Evolutionary conservation across 2,888 invertebrate genomes (phyloP).

Genomic region (Gerosis bhagava): DNA sequence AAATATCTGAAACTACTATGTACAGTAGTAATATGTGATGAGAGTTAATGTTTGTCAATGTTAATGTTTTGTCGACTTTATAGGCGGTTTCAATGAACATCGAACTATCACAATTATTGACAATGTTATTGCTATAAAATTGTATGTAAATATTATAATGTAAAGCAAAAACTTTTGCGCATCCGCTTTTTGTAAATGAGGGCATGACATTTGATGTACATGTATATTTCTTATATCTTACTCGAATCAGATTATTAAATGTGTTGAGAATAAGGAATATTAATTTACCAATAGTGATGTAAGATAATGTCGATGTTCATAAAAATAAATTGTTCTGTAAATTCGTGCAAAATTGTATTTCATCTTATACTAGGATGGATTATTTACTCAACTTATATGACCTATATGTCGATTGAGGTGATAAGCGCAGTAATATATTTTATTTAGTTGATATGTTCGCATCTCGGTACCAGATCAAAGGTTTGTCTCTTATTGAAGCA

Average conservation of each 20-base stretch:
- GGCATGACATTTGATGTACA: slow-evolving; percentile 16
- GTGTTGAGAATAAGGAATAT: slow-evolving; percentile 7
- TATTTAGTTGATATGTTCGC: too few relatives aligned
- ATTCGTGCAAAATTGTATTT: too few relatives aligned
- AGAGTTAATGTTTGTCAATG: slow-evolving; percentile 6
- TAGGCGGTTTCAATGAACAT: slow-evolving; percentile 22
- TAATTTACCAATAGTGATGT: slow-evolving; percentile 15
- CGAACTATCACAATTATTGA: slow-evolving; percentile 14
- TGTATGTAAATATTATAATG: slow-evolving; percentile 19
- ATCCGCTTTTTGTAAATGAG: slow-evolving; percentile 19
- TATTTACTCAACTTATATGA: too few relatives aligned
- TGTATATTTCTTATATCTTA: slow-evolving; percentile 20
- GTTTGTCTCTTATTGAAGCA: too few relatives aligned
- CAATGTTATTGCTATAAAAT: slow-evolving; percentile 11
- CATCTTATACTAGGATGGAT: too few relatives aligned
- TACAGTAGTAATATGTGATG: slow-evolving; percentile 6
- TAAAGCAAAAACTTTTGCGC: slow-evolving; percentile 14
- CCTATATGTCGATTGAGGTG: too few relatives aligned
- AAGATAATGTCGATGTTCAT: slow-evolving; percentile 8
- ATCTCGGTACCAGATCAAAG: too few relatives aligned
- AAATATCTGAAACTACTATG: not conserved
- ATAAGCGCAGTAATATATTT: too few relatives aligned
- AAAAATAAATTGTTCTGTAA: too few relatives aligned
- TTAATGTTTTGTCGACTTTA: slow-evolving; percentile 9
- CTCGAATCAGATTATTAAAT: slow-evolving; percentile 11